Evolutionary conservation across 2,113 vertebrate genomes (phyloP), one percentile per base, ranked within the genome.

Genomic region (Saiga tatarica): DNA sequence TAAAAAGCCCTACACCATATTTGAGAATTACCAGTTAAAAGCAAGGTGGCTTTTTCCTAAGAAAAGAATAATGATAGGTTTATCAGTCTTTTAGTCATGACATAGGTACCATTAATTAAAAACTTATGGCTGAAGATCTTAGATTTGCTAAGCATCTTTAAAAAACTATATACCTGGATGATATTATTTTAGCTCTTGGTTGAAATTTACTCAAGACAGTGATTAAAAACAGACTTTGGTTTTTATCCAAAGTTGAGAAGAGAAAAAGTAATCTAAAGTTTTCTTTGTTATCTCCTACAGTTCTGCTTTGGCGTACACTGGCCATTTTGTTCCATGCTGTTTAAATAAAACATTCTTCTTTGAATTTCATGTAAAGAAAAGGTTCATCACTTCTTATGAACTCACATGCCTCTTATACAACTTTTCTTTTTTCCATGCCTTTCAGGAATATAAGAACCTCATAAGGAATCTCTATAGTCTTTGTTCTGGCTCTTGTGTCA

Each of bases 211-310:
- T 71, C 78, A 60, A 95, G 97, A 84, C 62, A 89, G 92, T 97
- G 97, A 98, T 97, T 91, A 91, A 97, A 97, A 96, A 79, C 96
- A 97, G 97, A 89, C 91, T 71, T 97, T 98, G 96, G 91, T 96
- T 97, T 98, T 97, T 91, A 91, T 96, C 93, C 97, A 97, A 91
- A 50, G 25, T 74, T 91, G 71, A 97, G 95, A 96, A 93, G 95
- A 97, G 95, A 95, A 98, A 95, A 97, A 89, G 89, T 93, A 94
- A 95, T 84, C 94, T 74, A 53, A 94, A 89, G 57, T 87, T 94
- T 93, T 53, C 87, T 97, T 97, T 96, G 97, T 94, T 96, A 97
- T 96, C 92, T 86, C 96, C 76, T 95, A 57, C 26, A 62, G 55
- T 26, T 42, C 33, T 94, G 28, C 67, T 95, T 88, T 94, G 78